Conservation (phyloP, 2,113 vertebrate species). For the Ochotona princeps region DNA sequence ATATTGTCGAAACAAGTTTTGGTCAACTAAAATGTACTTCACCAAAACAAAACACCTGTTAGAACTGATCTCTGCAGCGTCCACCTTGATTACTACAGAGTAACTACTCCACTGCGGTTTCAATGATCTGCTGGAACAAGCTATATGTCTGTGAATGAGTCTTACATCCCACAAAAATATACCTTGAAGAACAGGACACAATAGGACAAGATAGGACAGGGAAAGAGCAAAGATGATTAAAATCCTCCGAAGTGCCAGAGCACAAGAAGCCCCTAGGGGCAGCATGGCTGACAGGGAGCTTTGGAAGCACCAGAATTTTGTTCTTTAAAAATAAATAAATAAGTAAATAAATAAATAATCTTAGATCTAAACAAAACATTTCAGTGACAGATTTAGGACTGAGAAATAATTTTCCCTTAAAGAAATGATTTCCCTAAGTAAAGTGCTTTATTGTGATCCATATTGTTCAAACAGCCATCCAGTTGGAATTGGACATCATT, state of each 20-base stretch:
- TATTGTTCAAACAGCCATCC: constrained; percentile 29
- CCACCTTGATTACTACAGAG: not conserved
- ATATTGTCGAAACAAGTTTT: not conserved
- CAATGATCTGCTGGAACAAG: constrained; percentile 14
- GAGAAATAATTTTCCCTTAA: constrained; percentile 39
- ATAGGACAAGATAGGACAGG: not conserved
- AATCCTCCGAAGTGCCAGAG: not conserved
- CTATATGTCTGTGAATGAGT: not conserved
- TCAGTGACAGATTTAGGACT: not conserved
- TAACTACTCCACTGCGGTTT: constrained; percentile 19
- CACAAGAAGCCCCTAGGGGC: not conserved
- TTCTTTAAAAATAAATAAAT: constrained; percentile 16
- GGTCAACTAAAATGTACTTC: not conserved
- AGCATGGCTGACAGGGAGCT: not conserved
- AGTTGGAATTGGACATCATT: constrained; percentile 34
- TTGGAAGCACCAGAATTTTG: not conserved
- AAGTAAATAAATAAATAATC: not conserved
- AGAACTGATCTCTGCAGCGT: not conserved
- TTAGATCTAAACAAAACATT: constrained; percentile 23
- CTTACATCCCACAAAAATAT: not conserved
- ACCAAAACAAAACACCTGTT: not conserved
- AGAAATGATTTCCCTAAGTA: constrained; percentile 38
- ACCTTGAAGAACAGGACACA: not conserved
- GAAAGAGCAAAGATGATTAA: not conserved
- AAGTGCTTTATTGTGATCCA: constrained; percentile 31